A percentile compares a stretch with the other conserved stretches of the same genome.
These are phyloP conservation scores for Paratilapia polleni DNA, from an alignment of 2,113 vertebrate genomes.

Conservation along the genomic window DNA sequence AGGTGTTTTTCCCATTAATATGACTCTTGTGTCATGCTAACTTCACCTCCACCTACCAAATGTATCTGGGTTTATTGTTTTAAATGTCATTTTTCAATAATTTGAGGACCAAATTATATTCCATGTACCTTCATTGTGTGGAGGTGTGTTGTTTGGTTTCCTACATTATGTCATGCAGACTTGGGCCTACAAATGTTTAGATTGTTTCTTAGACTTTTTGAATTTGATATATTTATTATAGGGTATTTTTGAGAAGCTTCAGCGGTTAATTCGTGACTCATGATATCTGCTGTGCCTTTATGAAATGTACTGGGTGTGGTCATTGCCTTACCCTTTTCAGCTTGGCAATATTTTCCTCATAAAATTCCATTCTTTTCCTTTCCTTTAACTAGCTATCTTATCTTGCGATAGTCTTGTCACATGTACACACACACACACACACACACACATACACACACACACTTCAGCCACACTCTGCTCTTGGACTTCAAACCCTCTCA, in stretches of 20 bases:
- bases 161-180: background rate
- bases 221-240: background rate
- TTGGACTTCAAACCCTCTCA: slow-evolving; percentile 77
- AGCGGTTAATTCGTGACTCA: background rate
- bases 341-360: background rate
- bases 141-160: background rate
- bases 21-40: too few species aligned
- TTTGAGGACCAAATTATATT: background rate
- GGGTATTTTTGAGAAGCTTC: background rate
- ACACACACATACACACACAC: slow-evolving; percentile 9
- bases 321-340: background rate
- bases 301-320: background rate
- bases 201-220: background rate
- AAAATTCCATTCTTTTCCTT: background rate
- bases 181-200: background rate
- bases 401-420: slow-evolving; percentile 44
- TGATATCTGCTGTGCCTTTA: background rate
- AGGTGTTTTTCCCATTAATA: too few species aligned
- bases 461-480: slow-evolving; percentile 25
- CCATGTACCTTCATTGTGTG: background rate
- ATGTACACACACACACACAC: background rate
- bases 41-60: too few species aligned
- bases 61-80: too few species aligned
- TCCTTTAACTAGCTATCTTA: slow-evolving; percentile 32
- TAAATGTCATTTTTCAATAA: background rate